phyloP scores from a whole-genome alignment of 2,888 invertebrate genomes.

The Perdita meconis region DNA sequence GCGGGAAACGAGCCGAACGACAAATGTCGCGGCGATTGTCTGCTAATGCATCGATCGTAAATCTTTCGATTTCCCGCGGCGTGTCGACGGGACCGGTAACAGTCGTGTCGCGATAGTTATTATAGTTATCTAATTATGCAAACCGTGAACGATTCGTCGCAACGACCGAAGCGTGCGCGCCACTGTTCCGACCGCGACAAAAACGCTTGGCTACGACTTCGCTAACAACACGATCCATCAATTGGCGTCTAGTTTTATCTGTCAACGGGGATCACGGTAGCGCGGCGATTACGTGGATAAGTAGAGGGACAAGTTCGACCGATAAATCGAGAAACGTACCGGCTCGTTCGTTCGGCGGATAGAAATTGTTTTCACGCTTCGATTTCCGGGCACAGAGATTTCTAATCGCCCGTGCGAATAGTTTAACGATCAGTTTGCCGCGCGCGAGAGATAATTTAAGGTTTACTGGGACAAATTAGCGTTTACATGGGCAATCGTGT shows the following conservation, averaged over 20 bases:
- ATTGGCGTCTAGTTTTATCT: not conserved
- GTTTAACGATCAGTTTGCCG: not conserved
- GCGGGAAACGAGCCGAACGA: not conserved
- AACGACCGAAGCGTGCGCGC: not conserved
- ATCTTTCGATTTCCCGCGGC: slow-evolving; percentile 41
- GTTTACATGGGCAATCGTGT: not conserved
- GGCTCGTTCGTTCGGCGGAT: not conserved
- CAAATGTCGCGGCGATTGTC: slow-evolving; percentile 40
- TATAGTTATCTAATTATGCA: slow-evolving; percentile 47
- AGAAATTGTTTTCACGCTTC: slow-evolving; percentile 16
- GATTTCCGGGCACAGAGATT: not conserved
- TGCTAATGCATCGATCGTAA: slow-evolving; percentile 47
- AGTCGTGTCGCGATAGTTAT: slow-evolving; percentile 1
- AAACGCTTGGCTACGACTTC: not conserved
- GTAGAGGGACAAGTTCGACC: not conserved
- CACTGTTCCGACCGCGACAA: not conserved
- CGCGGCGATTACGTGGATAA: not conserved
- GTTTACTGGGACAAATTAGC: not conserved
- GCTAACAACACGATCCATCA: slow-evolving; percentile 24
- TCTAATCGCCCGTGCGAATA: slow-evolving; percentile 4
- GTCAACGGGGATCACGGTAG: slow-evolving; percentile 1
- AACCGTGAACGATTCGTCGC: slow-evolving; percentile 22
- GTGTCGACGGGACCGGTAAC: slow-evolving; percentile 8
- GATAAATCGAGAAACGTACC: slow-evolving; percentile 9
- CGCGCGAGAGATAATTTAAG: not conserved